phyloP scores from a whole-genome alignment of 2,888 invertebrate species.

The Mythimna loreyi region DNA sequence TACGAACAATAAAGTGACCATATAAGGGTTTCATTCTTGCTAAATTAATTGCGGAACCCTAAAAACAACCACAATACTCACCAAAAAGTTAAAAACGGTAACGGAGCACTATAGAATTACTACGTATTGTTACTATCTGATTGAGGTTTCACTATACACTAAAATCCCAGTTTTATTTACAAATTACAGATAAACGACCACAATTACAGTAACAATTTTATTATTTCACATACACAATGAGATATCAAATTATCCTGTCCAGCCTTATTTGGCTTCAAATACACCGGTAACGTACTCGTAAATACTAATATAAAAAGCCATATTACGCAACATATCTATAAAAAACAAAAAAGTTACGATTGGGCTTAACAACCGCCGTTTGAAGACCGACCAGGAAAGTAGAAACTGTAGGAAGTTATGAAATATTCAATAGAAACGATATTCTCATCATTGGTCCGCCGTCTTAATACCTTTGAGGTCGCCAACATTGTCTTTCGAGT shows the following conservation, averaged over 20 bases:
- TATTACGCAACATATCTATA: conserved; percentile 47
- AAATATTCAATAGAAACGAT: conserved; percentile 64
- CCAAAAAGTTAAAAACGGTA: no score
- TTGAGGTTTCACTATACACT: not conserved
- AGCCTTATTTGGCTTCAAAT: conserved; percentile 22
- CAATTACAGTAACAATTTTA: conserved; percentile 5
- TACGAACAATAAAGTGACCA: no score
- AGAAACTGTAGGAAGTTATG: conserved; percentile 52
- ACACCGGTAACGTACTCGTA: conserved; percentile 34
- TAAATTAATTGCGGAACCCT: no score
- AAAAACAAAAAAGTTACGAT: conserved; percentile 50
- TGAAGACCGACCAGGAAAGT: conserved; percentile 40
- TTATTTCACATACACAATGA: conserved; percentile 19
- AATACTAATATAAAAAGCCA: conserved; percentile 53
- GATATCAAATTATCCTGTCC: conserved; percentile 15
- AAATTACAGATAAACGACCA: conserved; percentile 2
- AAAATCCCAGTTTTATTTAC: conserved; percentile 3
- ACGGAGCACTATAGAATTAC: not conserved
- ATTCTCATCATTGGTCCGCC: conserved; percentile 65
- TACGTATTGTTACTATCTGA: not conserved
- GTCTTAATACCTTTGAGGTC: conserved; percentile 68
- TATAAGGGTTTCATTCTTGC: no score
- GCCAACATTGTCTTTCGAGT: conserved; percentile 80
- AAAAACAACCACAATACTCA: not conserved
- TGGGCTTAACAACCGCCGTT: conserved; percentile 45